Evolutionary conservation across 2,888 invertebrate species (phyloP).

Genomic region (Amphipyra berbera): DNA sequence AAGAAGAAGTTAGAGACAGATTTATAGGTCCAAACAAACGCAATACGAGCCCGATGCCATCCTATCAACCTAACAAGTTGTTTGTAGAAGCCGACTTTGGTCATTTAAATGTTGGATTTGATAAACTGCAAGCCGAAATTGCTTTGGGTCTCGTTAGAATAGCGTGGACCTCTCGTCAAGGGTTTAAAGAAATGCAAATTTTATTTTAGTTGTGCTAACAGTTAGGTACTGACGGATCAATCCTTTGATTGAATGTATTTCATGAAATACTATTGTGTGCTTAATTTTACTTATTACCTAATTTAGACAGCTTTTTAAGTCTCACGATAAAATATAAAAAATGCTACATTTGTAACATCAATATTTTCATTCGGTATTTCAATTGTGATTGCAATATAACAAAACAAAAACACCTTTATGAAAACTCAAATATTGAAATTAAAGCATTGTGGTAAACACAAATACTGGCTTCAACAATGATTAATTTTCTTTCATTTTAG

Average conservation of each 20-base stretch:
- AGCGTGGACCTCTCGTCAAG: constrained; percentile 60
- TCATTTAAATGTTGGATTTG: constrained; percentile 86
- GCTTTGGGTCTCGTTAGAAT: constrained; percentile 67
- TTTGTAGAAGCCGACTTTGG: constrained; percentile 82
- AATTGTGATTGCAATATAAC: too few species aligned
- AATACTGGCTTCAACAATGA: too few species aligned
- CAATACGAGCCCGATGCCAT: constrained; percentile 76
- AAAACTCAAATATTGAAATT: too few species aligned
- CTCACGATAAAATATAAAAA: too few species aligned
- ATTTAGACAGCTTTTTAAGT: too few species aligned
- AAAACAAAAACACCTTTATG: too few species aligned
- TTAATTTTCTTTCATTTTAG: constrained; percentile 1
- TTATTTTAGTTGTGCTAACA: constrained; percentile 8
- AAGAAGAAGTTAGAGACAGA: constrained; percentile 87
- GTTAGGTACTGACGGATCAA: neutral
- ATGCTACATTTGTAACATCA: too few species aligned
- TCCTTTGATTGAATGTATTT: neutral
- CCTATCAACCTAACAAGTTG: constrained; percentile 83
- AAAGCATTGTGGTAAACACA: too few species aligned
- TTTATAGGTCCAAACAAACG: constrained; percentile 84
- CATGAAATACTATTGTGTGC: too few species aligned
- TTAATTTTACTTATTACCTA: too few species aligned
- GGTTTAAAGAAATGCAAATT: constrained; percentile 41
- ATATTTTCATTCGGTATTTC: too few species aligned
- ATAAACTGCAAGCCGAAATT: constrained; percentile 81